A percentile compares a stretch with the other conserved stretches of the same genome.
phyloP scores from a whole-genome alignment of 2,888 invertebrate species.

The Cheilosia vulpina region DNA sequence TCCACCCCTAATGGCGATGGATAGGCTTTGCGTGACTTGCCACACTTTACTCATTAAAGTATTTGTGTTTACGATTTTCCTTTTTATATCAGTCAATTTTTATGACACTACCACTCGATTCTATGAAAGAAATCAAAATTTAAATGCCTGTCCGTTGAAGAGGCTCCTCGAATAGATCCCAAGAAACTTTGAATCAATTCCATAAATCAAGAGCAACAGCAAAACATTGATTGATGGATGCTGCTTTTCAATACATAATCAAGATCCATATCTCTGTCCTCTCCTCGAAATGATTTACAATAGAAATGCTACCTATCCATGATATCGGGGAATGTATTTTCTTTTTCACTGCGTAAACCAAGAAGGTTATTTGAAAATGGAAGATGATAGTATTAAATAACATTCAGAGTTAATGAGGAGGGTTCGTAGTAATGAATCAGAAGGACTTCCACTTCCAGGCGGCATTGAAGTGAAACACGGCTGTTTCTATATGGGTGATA shows the following conservation, averaged over 20 bases:
- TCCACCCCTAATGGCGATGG: conserved; percentile 25
- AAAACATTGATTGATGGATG: conserved; percentile 65
- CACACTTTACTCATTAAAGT: conserved; percentile 45
- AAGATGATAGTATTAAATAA: conserved; percentile 57
- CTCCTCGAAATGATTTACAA: conserved; percentile 51
- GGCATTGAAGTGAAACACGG: conserved; percentile 20
- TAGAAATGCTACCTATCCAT: conserved; percentile 17
- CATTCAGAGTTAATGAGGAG: conserved; percentile 14
- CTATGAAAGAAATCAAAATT: conserved; percentile 9
- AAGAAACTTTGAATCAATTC: conserved; percentile 36
- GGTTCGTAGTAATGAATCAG: conserved; percentile 17
- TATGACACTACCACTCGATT: not conserved
- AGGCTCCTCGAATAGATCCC: conserved; percentile 2
- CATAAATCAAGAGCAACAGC: conserved; percentile 50
- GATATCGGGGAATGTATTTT: not conserved
- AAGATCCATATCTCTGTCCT: conserved; percentile 34
- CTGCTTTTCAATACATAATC: conserved; percentile 26
- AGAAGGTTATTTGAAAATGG: conserved; percentile 13
- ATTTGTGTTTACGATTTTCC: conserved; percentile 16
- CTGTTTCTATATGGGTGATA: conserved; percentile 41
- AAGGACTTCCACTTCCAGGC: conserved; percentile 8
- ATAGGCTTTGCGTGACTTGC: conserved; percentile 49
- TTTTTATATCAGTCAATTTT: conserved; percentile 14
- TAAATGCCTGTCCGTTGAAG: conserved; percentile 9
- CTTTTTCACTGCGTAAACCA: conserved; percentile 15